Evolutionary conservation across 2,113 vertebrate genomes (phyloP), one percentile per base, ranked within the genome.

Genomic region (Daboia siamensis): DNA sequence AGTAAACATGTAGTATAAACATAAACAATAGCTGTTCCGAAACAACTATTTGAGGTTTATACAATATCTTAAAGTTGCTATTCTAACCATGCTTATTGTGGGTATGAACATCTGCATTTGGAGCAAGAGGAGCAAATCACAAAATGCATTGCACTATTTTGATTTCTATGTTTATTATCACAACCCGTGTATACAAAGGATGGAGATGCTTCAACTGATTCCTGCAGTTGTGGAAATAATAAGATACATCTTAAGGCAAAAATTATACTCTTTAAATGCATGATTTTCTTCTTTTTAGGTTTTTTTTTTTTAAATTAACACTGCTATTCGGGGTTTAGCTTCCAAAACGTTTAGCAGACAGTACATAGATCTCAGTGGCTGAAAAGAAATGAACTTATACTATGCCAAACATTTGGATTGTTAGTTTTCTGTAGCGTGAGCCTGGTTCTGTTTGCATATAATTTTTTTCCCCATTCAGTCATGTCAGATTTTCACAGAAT

Each of bases 241-340:
- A 44, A 80, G 74, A 44, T 44, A 39, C 74, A 44, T 80, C 20
- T 80, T 44, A 44, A 44, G 20, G 74, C 74, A 80, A 95, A 3
- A 20, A 94, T 91, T 96, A 94, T 90, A 51, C 46, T 94, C 88
- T 94, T 96, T 95, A 96, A 93, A 94, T 93, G 11, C 94, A 90
- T 93, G 89, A 80, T 92, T 94, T 95, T 95, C 94, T 93, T 95
- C 94, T 21, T 96, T 95, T 94, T 23, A 48, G 9, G 24, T 8
- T 48, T 92, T 94, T 90, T 90, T 90, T 64, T 86, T 21, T 10
- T 1, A 6, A 57, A 54, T 57, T 29, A 88, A 85, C 46, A 23
- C 10, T 86, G 29, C 21, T 86, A 46, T 86, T 84, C 8, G 86
- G 55, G 69, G 2, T 52, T 84, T 39, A 39, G 29, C 13, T 91